These are phyloP conservation scores for Chloropsis hardwickii DNA, from an alignment of 2,113 vertebrate species.

Conservation along the genomic window DNA sequence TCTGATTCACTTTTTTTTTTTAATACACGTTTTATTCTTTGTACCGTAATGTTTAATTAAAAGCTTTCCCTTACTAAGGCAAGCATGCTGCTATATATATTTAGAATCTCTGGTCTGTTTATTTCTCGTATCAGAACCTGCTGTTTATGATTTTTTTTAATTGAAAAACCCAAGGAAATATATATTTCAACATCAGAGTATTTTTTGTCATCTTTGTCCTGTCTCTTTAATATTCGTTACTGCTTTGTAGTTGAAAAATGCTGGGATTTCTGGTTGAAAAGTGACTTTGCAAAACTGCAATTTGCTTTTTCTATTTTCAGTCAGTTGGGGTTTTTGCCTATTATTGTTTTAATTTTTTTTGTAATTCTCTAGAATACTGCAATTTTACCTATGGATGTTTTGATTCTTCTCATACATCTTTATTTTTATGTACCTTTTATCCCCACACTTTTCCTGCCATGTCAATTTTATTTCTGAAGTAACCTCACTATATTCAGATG, in stretches of 20 bases:
- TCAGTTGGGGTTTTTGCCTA: not conserved
- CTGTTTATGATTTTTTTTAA: not conserved
- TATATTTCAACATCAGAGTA: not conserved
- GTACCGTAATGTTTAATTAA: not conserved
- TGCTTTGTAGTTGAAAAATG: not conserved
- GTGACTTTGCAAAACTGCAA: not conserved
- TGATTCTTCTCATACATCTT: not conserved
- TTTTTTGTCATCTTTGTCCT: not conserved
- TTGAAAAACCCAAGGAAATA: not conserved
- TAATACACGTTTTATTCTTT: not conserved
- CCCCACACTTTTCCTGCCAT: not conserved
- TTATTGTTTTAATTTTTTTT: not conserved
- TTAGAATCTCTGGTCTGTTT: not conserved
- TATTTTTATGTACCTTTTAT: not conserved
- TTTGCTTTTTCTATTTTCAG: not conserved
- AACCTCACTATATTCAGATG: not conserved
- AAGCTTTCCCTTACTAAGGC: not conserved
- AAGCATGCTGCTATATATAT: accelerated
- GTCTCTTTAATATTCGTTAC: not conserved
- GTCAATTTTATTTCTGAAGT: not conserved
- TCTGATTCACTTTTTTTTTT: not conserved
- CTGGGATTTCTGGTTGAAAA: not conserved
- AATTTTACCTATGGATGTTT: not conserved
- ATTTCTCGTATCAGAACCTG: not conserved
- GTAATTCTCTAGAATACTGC: not conserved